Evolutionary conservation across 2,797 vertebrate species (phyloP).

Genomic region (Mus spretus): DNA sequence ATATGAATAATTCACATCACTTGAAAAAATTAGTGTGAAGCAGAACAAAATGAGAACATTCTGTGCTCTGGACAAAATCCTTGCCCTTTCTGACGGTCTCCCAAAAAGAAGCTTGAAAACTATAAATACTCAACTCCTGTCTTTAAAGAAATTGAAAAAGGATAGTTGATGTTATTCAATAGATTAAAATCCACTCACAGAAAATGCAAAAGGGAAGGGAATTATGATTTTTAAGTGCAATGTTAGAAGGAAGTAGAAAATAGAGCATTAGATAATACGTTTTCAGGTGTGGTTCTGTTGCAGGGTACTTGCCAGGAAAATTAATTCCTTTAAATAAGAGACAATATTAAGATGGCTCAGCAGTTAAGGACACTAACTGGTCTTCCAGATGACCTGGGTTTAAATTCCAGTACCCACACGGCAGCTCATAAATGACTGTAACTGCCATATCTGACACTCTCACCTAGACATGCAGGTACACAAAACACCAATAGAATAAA

Average conservation of each 20-base stretch:
- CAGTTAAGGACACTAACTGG: not conserved
- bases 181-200: not conserved
- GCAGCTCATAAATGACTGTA: not conserved
- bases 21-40: not conserved
- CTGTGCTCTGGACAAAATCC: not conserved
- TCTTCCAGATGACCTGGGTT: not conserved
- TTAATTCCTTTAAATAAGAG: not conserved
- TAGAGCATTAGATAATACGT: not conserved
- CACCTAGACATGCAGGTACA: not conserved
- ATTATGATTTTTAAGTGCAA: not conserved
- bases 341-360: not conserved
- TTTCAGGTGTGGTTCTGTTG: not conserved
- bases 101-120: not conserved
- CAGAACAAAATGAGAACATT: conserved; percentile 33
- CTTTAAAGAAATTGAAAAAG: conserved; percentile 35
- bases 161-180: not conserved
- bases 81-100: not conserved
- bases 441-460: not conserved
- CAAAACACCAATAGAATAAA: not conserved
- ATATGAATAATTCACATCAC: conserved; percentile 65
- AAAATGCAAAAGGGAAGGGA: not conserved
- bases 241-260: not conserved
- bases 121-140: not conserved
- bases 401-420: not conserved
- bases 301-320: not conserved